phyloP scores from a whole-genome alignment of 2,888 invertebrate species.

The Thecophora atra region DNA sequence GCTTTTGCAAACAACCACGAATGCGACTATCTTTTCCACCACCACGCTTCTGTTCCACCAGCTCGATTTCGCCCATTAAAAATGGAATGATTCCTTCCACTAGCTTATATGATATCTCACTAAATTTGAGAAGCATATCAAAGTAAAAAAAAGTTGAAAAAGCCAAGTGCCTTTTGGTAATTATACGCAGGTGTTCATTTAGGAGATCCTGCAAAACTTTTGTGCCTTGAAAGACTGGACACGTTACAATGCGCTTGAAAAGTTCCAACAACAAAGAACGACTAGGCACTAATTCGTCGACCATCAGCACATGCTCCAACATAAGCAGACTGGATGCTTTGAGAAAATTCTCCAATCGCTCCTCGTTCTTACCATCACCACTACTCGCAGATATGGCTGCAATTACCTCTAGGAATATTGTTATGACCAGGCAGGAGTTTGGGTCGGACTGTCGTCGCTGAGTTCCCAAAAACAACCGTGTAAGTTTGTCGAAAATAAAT shows the following conservation, averaged over 20 bases:
- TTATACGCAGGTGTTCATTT: conserved; percentile 52
- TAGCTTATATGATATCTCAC: conserved; percentile 52
- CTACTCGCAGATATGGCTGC: conserved; percentile 41
- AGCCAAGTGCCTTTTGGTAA: conserved; percentile 63
- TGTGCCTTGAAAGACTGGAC: conserved; percentile 49
- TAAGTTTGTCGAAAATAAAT: conserved; percentile 59
- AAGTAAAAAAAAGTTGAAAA: conserved; percentile 64
- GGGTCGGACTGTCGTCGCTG: conserved; percentile 60
- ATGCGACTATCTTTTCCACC: conserved; percentile 63
- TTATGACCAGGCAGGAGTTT: conserved; percentile 59
- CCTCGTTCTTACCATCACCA: conserved; percentile 31
- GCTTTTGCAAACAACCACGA: conserved; percentile 55
- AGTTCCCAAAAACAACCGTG: conserved; percentile 57
- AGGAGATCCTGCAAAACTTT: conserved; percentile 49
- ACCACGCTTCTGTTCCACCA: conserved; percentile 62
- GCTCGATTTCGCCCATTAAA: conserved; percentile 54
- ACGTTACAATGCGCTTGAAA: conserved; percentile 51
- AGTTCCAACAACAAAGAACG: conserved; percentile 55
- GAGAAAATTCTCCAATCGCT: conserved; percentile 54
- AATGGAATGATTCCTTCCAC: conserved; percentile 55
- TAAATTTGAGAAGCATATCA: conserved; percentile 60
- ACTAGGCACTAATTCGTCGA: conserved; percentile 62
- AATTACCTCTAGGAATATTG: conserved; percentile 60
- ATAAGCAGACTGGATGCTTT: conserved; percentile 54
- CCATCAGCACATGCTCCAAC: conserved; percentile 65